Evolutionary conservation across 2,888 invertebrate genomes (phyloP).

Genomic region (Brachynemurus nebulosus): DNA sequence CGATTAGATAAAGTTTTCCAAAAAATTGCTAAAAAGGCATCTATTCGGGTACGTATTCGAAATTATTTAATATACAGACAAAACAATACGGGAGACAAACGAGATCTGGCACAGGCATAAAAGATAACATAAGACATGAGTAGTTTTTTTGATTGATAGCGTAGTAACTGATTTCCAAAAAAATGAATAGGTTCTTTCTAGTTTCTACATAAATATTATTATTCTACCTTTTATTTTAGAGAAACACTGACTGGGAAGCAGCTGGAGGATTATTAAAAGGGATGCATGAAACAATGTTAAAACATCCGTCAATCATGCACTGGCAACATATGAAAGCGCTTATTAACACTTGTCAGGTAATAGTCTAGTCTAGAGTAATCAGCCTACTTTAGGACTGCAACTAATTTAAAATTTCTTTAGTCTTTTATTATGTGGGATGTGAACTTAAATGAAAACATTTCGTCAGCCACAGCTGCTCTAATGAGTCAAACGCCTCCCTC

Average conservation of each 20-base stretch:
- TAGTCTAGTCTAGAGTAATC: too few relatives aligned
- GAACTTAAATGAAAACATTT: slow-evolving; percentile 54
- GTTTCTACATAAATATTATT: slow-evolving; percentile 1
- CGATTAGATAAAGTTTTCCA: slow-evolving; percentile 92
- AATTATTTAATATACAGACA: too few relatives aligned
- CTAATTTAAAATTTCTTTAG: slow-evolving; percentile 30
- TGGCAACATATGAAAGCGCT: slow-evolving; percentile 87
- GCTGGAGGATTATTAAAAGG: slow-evolving; percentile 89
- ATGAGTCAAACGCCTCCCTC: slow-evolving; percentile 89
- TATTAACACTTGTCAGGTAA: slow-evolving; percentile 73
- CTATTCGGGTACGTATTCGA: slow-evolving; percentile 41
- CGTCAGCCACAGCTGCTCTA: slow-evolving; percentile 71
- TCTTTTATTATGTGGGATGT: slow-evolving; percentile 67
- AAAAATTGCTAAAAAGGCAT: slow-evolving; percentile 93
- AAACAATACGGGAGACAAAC: too few relatives aligned
- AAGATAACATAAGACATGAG: too few relatives aligned
- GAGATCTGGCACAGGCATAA: too few relatives aligned
- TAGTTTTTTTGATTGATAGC: not conserved
- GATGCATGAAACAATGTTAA: slow-evolving; percentile 83
- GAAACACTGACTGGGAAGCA: slow-evolving; percentile 95
- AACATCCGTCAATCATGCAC: slow-evolving; percentile 92
- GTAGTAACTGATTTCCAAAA: not conserved
- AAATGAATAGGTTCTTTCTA: not conserved
- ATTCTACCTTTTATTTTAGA: slow-evolving; percentile 42
- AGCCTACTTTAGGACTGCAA: not conserved